Conservation (phyloP, 2,888 invertebrate species). For the Erebia ligea region DNA sequence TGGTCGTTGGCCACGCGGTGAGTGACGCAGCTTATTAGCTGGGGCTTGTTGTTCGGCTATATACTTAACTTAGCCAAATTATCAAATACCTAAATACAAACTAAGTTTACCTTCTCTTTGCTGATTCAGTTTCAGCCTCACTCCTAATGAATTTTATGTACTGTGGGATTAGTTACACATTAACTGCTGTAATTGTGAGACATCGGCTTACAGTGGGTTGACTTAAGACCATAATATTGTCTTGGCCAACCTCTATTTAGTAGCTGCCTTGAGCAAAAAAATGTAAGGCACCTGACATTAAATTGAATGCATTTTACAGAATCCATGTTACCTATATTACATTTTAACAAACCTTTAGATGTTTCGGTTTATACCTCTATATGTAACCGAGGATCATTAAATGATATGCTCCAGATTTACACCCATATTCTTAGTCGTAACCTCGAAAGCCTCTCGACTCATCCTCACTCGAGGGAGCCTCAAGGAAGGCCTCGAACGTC, state of each 20-base stretch:
- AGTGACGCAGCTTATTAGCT: too few relatives aligned
- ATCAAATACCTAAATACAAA: too few relatives aligned
- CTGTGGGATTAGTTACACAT: not conserved
- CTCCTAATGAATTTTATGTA: not conserved
- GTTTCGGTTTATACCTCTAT: not conserved
- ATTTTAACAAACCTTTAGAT: not conserved
- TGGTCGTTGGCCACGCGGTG: too few relatives aligned
- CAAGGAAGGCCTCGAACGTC: too few relatives aligned
- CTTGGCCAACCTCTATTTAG: not conserved
- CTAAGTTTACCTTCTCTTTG: too few relatives aligned
- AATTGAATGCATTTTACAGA: not conserved
- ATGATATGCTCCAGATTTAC: too few relatives aligned
- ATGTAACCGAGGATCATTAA: not conserved
- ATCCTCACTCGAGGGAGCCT: too few relatives aligned
- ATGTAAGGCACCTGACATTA: not conserved
- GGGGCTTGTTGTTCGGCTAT: too few relatives aligned
- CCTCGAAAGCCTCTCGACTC: too few relatives aligned
- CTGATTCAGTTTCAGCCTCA: not conserved
- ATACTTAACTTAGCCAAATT: too few relatives aligned
- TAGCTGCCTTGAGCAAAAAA: constrained; percentile 1
- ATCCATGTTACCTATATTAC: not conserved
- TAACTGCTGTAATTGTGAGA: not conserved
- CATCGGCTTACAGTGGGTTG: not conserved
- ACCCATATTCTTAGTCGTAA: too few relatives aligned
- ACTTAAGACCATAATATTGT: not conserved